Base-by-base conservation (phyloP, 1,140 invertebrate genomes). In the Macrobrachium rosenbergii region DNA sequence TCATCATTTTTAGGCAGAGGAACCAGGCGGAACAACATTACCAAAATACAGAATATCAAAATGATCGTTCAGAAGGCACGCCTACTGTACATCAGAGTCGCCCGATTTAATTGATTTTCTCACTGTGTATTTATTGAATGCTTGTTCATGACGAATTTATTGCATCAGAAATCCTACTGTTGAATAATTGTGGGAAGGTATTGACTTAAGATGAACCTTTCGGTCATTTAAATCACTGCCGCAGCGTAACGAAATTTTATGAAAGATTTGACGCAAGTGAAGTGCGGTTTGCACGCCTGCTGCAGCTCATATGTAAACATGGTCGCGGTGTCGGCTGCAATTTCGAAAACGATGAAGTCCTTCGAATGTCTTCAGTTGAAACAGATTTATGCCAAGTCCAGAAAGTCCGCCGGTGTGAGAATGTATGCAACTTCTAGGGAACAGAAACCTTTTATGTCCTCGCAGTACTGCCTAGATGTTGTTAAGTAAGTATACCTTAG, bases 11-110 rank as follows among this genome's bases (percentile, higher is more conserved):
- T 17, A n/a, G 28, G 23, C 28, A n/a, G 3, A 37, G 23, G 17
- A 14, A n/a, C 8, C 78, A 87, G 78, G 37, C 0, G 2, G 1
- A 28, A 67, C 84, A 87, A 87, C 84, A 19, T 16, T 14, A 73
- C 69, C 11, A 69, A 52, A 43, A 8, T 45, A 16, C 7, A 21
- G 19, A 16, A 6, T 58, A 17, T 67, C 19, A 28, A 69, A 82
- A n/a, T 73, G 45, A 80, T 76, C 83, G 83, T 59, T 85, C 83
- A 64, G 19, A 21, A 83, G 84, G 78, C 84, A 87, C 84, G 84
- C 84, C 84, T 87, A 87, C 84, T 81, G 67, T 58, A 60, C 59
- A 11, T 58, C 37, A 58, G 12, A 73, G 0, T 0, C 12, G 12
- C 23, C 16, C 0, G 6, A 72, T 21, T 21, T 79, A 5, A 17